Evolutionary conservation across 2,113 vertebrate genomes (phyloP), one percentile per base, ranked within the genome.

Genomic region (Stegastes partitus): DNA sequence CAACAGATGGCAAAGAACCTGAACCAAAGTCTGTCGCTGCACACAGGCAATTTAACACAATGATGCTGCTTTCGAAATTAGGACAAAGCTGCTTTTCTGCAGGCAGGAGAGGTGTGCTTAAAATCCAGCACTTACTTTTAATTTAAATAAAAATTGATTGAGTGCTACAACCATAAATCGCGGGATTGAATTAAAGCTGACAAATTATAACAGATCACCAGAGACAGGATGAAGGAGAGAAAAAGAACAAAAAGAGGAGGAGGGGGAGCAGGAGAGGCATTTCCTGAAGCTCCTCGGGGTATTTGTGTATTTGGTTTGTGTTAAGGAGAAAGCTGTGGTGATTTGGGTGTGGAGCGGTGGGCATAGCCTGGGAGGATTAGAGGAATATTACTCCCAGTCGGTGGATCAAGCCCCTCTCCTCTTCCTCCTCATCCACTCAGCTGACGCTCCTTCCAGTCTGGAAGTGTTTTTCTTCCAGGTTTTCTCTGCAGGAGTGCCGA

Each of bases 401-500:
- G 23, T 70, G 69, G 22, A 54, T 67, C 47, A 44, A 57, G 15
- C 19, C 26, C 51, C 28, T 54, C 37, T 54, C 61, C 26, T 59
- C 59, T 21, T 57, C 64, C 11, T 73, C 58, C 31, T 56, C 28
- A 63, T 62, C 28, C 59, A n/a, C 80, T 82, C 68, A 77, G 68
- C 66, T 84, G 82, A 77, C 62, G 5, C 68, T 82, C 61, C 34
- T 21, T 82, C 75, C 71, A 69, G 34, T 65, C 77, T 87, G 50
- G 84, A 94, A 95, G 94, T 94, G 92, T 92, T 94, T 90, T 87
- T 88, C 87, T 77, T 83, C 55, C 78, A 68, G 89, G 93, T 82
- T 89, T 93, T 94, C 94, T 85, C 94, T 92, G 95, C 92, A 94
- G 93, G 94, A 95, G 87, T 79, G 26, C 12, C 1, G 53, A 54